Evolutionary conservation across 2,113 vertebrate species (phyloP), one percentile per base, ranked within the genome.

Genomic region (Malurus elegans): DNA sequence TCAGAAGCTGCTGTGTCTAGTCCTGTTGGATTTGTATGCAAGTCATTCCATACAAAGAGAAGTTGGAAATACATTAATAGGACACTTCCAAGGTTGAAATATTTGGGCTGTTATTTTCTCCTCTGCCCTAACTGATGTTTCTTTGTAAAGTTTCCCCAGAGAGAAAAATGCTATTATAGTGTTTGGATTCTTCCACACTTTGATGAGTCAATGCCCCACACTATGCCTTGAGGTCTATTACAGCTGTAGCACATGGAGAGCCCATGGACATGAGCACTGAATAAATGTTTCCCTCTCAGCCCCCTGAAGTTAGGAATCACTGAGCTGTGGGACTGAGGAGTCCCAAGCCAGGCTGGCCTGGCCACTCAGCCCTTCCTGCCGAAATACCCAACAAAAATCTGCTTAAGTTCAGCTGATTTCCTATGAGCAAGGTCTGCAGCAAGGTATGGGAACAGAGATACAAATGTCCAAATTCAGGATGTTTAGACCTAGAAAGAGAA

Each of bases 51-150:
- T 38, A 87, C 36, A 86, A 89, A 72, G 66, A 91, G 66, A 82
- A 87, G 80, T 17, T 93, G 93, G 53, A 92, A 89, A 74, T 79
- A 50, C n/a, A 45, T 89, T 91, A 80, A 44, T 48, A 92, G 80
- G 73, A 85, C 58, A n/a, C 54, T 82, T 78, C 58, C 86, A 94
- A 85, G 83, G 88, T 70, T 96, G 94, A 84, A 88, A 56, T 88
- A 83, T 88, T 82, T 81, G 67, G 42, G 51, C 58, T 5, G 4
- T 95, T 93, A 70, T 90, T 80, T 94, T 92, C 66, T 90, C 9
- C 32, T 92, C 64, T 92, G 21, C 51, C 64, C 60, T 80, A 70
- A 83, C 60, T 86, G 82, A 40, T 65, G 76, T 92, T 81, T 56
- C 79, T 74, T 56, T 53, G 42, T 73, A 7, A 90, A 83, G 53